phyloP scores from a whole-genome alignment of 2,888 invertebrate species.

The Drepanosiphum platanoidis region DNA sequence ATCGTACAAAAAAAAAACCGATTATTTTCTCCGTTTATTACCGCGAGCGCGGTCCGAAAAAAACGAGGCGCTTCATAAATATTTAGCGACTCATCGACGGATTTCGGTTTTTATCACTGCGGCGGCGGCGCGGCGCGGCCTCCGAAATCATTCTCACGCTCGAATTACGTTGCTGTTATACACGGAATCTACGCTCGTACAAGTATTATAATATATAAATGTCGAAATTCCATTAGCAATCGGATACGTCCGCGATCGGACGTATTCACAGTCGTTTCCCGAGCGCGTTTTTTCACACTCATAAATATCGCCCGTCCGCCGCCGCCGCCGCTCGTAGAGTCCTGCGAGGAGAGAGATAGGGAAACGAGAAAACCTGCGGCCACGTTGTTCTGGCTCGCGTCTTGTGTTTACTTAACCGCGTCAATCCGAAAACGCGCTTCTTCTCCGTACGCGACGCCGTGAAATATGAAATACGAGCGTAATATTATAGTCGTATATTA shows the following conservation, averaged over 20 bases:
- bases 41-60: not conserved
- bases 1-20: slow-evolving; percentile 19
- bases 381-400: not conserved
- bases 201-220: slow-evolving; percentile 7
- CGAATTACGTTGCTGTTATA: not conserved
- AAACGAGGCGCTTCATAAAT: not conserved
- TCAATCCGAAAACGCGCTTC: slow-evolving; percentile 12
- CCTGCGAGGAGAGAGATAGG: not conserved
- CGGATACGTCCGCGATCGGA: slow-evolving; percentile 39
- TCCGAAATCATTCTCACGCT: slow-evolving; percentile 56
- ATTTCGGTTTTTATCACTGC: not conserved
- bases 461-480: slow-evolving; percentile 20
- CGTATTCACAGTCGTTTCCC: slow-evolving; percentile 35
- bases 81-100: not conserved
- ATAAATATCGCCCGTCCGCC: slow-evolving; percentile 16
- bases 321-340: not conserved
- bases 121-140: not conserved
- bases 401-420: slow-evolving; percentile 32
- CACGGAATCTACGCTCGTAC: not conserved
- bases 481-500: not conserved
- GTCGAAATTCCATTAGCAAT: slow-evolving; percentile 57
- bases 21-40: not conserved
- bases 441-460: not conserved
- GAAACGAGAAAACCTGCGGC: no score
- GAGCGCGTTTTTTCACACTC: slow-evolving; percentile 30